phyloP scores from a whole-genome alignment of 2,113 vertebrate species.

The Geothlypis trichas region DNA sequence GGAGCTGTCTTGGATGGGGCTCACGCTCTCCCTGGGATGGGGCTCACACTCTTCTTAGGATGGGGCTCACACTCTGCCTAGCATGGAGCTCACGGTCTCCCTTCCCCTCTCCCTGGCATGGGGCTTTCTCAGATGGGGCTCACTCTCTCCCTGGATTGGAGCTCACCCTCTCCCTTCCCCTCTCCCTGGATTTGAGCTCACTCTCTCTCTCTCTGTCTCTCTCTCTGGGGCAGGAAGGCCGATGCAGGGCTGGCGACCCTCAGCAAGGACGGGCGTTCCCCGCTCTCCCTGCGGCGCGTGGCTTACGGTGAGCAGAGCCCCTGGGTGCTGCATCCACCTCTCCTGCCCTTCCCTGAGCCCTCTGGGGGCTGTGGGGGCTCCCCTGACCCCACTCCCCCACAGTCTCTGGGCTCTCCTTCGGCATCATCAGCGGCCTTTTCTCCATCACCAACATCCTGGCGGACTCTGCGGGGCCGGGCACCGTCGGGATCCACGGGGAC shows the following conservation, averaged over 20 bases:
- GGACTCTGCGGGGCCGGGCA: conserved; percentile 74
- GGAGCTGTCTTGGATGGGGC: too few species aligned
- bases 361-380: neutral
- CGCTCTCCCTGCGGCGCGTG: conserved; percentile 76
- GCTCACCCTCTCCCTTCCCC: too few species aligned
- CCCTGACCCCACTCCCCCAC: neutral
- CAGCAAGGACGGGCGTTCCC: conserved; percentile 76
- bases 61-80: too few species aligned
- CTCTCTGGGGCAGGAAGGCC: conserved; percentile 68
- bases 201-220: neutral
- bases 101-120: neutral
- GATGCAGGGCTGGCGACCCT: conserved; percentile 74
- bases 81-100: too few species aligned
- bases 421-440: conserved; percentile 78
- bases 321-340: fast-evolving
- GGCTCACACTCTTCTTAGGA: too few species aligned
- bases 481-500: conserved; percentile 80
- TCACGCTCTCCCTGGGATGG: too few species aligned
- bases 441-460: conserved; percentile 77
- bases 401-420: conserved; percentile 81
- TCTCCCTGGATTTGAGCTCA: too few species aligned
- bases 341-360: neutral
- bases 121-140: neutral
- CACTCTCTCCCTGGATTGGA: neutral
- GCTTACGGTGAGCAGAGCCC: conserved; percentile 74